phyloP scores from a whole-genome alignment of 2,888 invertebrate species.

The Drosophila niveifrons region DNA sequence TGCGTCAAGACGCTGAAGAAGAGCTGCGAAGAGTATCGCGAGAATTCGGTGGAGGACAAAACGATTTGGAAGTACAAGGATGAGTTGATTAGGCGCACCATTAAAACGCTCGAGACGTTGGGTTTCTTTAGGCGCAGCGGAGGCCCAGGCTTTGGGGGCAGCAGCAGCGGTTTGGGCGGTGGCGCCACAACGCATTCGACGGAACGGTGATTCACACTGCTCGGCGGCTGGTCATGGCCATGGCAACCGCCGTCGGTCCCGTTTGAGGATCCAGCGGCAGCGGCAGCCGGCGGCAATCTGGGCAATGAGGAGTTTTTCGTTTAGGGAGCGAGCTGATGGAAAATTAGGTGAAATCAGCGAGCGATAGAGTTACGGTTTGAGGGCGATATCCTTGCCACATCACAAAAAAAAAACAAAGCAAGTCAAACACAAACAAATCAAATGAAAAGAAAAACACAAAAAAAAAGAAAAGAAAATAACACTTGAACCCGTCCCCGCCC shows the following conservation, averaged over 20 bases:
- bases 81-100: slow-evolving; percentile 89
- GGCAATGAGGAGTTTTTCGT: slow-evolving; percentile 77
- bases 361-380: background rate
- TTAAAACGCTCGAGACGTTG: slow-evolving; percentile 89
- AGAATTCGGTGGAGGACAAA: slow-evolving; percentile 93
- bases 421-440: slow-evolving; percentile 2
- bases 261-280: slow-evolving; percentile 37
- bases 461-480: background rate
- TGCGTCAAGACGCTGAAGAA: slow-evolving; percentile 95
- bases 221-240: slow-evolving; percentile 72
- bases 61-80: slow-evolving; percentile 96
- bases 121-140: slow-evolving; percentile 87
- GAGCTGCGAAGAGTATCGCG: slow-evolving; percentile 92
- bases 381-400: slow-evolving; percentile 1
- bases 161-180: slow-evolving; percentile 73
- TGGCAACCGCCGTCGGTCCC: slow-evolving; percentile 47
- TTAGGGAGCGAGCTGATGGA: slow-evolving; percentile 22
- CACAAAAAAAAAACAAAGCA: background rate
- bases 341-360: background rate
- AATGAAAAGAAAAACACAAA: background rate
- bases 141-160: slow-evolving; percentile 54
- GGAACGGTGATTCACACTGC: slow-evolving; percentile 84
- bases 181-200: slow-evolving; percentile 82
- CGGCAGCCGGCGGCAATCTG: slow-evolving; percentile 28
- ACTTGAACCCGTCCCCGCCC: slow-evolving; percentile 37